Evolutionary conservation across 1,140 invertebrate species (phyloP), one percentile per base, ranked within the genome.

Genomic region (Musca domestica): DNA sequence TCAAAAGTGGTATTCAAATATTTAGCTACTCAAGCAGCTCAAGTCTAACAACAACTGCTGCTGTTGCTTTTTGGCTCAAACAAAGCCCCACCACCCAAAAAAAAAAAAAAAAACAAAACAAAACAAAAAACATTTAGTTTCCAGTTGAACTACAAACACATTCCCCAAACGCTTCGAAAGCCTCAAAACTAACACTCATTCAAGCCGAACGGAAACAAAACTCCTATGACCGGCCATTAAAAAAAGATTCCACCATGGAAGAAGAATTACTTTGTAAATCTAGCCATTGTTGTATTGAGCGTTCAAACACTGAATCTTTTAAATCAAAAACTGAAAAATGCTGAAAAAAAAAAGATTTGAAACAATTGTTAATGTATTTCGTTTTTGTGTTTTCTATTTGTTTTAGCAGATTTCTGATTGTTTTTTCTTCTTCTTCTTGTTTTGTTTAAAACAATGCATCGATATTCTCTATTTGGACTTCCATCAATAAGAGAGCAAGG

Each of bases 101-200:
- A n/a, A n/a, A n/a, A n/a, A n/a, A n/a, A n/a, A n/a, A n/a, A n/a
- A n/a, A n/a, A n/a, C n/a, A n/a, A n/a, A n/a, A n/a, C n/a, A n/a
- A n/a, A n/a, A n/a, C n/a, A n/a, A n/a, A n/a, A n/a, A 30, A 30
- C 9, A 30, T 30, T 30, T 30, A 30, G 27, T 30, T 41, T 41
- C 27, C 27, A 41, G 34, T 41, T 41, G 34, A 41, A 41, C 34
- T 41, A 41, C 34, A 41, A 41, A 41, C 34, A 41, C 34, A 41
- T 41, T 41, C 10, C 34, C 10, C 2, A 41, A 41, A 41, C 34
- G 34, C 34, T 41, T 27, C 25, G 6, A 61, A 30, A 61, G 56
- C 56, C 19, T 56, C 20, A 61, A 17, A 61, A 61, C 27, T 61
- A 61, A 61, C 56, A 61, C 56, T 61, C 27, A 34, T 41, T 41